These are phyloP conservation scores for human DNA, from an alignment of 2,113 vertebrate species.

Conservation along the genomic window DNA sequence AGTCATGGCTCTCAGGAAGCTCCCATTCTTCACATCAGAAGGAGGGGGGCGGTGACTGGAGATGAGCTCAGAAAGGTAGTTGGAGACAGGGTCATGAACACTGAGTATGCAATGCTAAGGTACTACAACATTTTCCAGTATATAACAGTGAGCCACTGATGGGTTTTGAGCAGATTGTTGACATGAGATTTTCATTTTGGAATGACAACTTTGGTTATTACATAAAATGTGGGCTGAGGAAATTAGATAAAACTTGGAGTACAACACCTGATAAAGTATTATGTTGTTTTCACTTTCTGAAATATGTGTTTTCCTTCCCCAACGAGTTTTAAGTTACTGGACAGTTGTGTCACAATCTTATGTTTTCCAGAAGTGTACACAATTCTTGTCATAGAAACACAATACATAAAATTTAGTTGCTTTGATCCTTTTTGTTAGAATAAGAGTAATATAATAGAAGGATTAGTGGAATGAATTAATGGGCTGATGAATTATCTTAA, in stretches of 20 bases:
- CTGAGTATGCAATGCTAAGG: no score
- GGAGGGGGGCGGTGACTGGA: background rate
- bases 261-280: background rate
- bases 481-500: background rate
- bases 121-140: background rate
- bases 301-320: background rate
- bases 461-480: background rate
- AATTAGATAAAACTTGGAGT: background rate
- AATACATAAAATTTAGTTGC: background rate
- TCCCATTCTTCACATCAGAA: background rate
- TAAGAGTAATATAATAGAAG: background rate
- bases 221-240: background rate
- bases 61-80: background rate
- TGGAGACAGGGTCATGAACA: background rate
- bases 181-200: background rate
- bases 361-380: background rate
- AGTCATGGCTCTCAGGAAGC: background rate
- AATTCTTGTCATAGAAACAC: background rate
- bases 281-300: background rate
- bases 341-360: background rate
- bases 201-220: background rate
- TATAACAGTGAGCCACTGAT: background rate
- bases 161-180: background rate
- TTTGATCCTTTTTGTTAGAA: background rate
- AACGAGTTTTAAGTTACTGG: background rate